phyloP scores from a whole-genome alignment of 2,113 vertebrate species.

The Poeciliopsis turrubarensis region DNA sequence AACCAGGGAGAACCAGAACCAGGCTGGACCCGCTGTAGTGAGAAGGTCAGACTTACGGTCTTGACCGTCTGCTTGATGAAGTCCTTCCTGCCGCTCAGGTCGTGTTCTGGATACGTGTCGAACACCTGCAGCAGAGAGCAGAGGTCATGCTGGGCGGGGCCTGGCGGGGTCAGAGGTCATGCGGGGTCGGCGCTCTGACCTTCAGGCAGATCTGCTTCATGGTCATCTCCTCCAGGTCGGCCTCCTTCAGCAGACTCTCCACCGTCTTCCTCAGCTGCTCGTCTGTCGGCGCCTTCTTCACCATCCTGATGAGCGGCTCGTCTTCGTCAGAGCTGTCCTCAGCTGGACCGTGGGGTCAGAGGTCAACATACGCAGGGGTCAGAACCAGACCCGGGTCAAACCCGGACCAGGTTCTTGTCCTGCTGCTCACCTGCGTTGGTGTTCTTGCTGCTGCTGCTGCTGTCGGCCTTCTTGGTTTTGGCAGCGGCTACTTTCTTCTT shows the following conservation, averaged over 20 bases:
- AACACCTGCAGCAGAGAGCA: constrained; percentile 83
- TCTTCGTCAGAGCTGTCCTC: constrained; percentile 94
- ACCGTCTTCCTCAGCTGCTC: constrained; percentile 90
- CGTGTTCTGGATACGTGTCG: constrained; percentile 89
- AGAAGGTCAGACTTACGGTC: constrained; percentile 81
- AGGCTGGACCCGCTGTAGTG: no score
- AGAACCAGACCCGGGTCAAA: no score
- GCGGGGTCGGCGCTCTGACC: constrained; percentile 66
- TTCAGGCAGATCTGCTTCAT: constrained; percentile 97
- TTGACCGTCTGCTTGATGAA: constrained; percentile 94
- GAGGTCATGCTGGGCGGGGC: neutral
- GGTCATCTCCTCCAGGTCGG: constrained; percentile 93
- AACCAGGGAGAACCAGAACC: no score
- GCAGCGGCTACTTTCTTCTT: constrained; percentile 83
- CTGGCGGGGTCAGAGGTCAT: neutral
- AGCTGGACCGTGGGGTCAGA: constrained; percentile 73
- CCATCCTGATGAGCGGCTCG: constrained; percentile 91
- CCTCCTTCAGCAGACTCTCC: constrained; percentile 86
- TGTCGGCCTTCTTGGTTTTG: constrained; percentile 95
- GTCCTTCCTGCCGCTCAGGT: constrained; percentile 89
- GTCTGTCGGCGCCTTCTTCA: constrained; percentile 89
- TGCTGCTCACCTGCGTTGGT: constrained; percentile 77
- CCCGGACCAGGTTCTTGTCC: no score
- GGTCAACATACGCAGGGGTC: no score
- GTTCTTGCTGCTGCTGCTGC: constrained; percentile 89